Evolutionary conservation across 2,888 invertebrate species (phyloP), one percentile per base, ranked within the genome.

Genomic region (Lasius fuliginosus): DNA sequence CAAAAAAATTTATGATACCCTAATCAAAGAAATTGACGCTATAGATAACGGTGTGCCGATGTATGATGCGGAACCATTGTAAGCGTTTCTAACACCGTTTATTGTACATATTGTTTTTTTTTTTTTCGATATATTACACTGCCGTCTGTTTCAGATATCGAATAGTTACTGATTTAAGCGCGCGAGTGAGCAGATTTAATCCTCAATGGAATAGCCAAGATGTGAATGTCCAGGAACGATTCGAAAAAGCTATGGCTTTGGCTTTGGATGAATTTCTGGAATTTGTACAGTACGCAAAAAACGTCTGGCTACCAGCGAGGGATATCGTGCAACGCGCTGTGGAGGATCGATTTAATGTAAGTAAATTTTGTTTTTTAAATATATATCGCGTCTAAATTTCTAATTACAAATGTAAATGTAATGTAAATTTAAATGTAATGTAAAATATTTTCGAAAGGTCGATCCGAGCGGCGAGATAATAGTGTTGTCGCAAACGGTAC

Each of bases 31-130:
- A 96, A 96, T 99, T 85, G 99, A 99, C 95, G 99, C 98, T 0
- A 97, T 99, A 81, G 99, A 99, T 94, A 99, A 99, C 95, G 99
- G 99, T n/a, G 96, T 99, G 0, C 97, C 97, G 0, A 97, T 98
- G 96, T 96, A 96, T 86, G 96, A 97, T 62, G 97, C 96, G 1
- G 97, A 97, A 92, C 97, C 97, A 0, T 69, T 84, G 92, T 95
- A 94, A 89, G 89, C 23, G 15, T 30, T 11, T 68, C 11, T 65
- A 42, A 12, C 0, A 1, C 9, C 40, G 11, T 6, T 0, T 46
- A 6, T 1, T 11, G 9, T 11, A 15, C 12, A 30, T 36, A 2
- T 11, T 1, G 0, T 0, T n/a, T n/a, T 69, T 62, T 5, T 62
- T 5, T 5, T 36, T 36, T 9, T 23, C 11, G 5, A 64, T n/a